A percentile compares a stretch with the other conserved stretches of the same genome.
phyloP scores from a whole-genome alignment of 2,113 vertebrate species.

The Neolamprologus devosi region DNA sequence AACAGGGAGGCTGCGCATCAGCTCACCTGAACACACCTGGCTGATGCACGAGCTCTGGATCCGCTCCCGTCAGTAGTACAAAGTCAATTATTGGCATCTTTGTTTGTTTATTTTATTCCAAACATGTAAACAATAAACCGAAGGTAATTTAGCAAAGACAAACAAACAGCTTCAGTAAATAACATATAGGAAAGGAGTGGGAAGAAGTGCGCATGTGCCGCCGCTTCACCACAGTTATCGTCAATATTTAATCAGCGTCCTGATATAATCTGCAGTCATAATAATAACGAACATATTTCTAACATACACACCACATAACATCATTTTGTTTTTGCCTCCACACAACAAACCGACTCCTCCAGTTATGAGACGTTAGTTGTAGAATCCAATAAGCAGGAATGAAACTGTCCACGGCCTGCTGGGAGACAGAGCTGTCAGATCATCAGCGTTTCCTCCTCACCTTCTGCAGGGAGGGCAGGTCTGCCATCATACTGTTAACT shows the following conservation, averaged over 20 bases:
- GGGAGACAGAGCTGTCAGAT: neutral
- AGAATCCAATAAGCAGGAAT: neutral
- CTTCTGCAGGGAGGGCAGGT: neutral
- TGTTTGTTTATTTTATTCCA: neutral
- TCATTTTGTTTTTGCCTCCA: neutral
- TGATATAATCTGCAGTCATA: neutral
- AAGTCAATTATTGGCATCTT: neutral
- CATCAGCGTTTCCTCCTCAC: neutral
- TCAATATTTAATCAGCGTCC: neutral
- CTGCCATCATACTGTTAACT: neutral
- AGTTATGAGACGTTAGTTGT: neutral
- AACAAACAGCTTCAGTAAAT: neutral
- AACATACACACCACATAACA: neutral
- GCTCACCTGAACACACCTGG: neutral
- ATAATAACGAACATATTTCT: fast-evolving
- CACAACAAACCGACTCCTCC: neutral
- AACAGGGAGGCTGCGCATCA: neutral
- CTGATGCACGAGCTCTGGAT: neutral
- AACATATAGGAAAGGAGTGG: neutral
- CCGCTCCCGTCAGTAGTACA: neutral
- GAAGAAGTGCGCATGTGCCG: neutral
- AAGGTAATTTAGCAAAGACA: fast-evolving
- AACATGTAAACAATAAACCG: neutral
- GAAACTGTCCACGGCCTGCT: neutral
- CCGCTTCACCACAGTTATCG: fast-evolving